Base-by-base conservation (phyloP, 1,140 invertebrate species). In the Leptestheria dahalacensis region DNA sequence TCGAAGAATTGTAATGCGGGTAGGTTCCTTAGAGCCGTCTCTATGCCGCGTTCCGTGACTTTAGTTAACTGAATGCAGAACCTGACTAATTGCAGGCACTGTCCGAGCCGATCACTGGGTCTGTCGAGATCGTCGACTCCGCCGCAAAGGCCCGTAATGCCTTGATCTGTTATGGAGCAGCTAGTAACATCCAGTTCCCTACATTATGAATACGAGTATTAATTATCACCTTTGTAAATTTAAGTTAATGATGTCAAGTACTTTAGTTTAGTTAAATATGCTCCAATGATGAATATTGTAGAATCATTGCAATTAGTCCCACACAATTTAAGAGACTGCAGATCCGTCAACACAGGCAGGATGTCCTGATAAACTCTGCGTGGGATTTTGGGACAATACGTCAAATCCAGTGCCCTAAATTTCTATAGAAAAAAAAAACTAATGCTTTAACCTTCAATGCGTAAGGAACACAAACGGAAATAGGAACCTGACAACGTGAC, bases 301-400 rank as follows among this genome's bases (percentile, higher is more conserved):
- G 29, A 46, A 33, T 62, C 61, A 28, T 29, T 25, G 33, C 33
- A 59, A 23, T 29, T 62, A 2, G 61, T 62, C 12, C 54, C 54
- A 6, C 26, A 28, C 26, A 62, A n/a, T 3, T 57, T 24, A 1
- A 62, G 28, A 48, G 51, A 41, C 23, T 62, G 53, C 1, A 62
- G 48, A 12, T 62, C 57, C 15, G 29, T 48, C 11, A 62, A 49
- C 6, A 24, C 48, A n/a, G 61, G 48, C 18, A 62, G 21, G 24
- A 49, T 28, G 24, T 62, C 54, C 54, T 62, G 53, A 18, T 49
- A 58, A 11, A 62, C 54, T 57, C 57, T 61, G 21, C 49, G 29
- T 15, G 61, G 48, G 15, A 62, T 62, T 51, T 62, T 62, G 24
- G 48, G 55, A 33, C 61, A 62, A 24, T 24, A 61, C 12, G 25